phyloP scores from a whole-genome alignment of 2,797 vertebrate species.

The Psittacula echo region DNA sequence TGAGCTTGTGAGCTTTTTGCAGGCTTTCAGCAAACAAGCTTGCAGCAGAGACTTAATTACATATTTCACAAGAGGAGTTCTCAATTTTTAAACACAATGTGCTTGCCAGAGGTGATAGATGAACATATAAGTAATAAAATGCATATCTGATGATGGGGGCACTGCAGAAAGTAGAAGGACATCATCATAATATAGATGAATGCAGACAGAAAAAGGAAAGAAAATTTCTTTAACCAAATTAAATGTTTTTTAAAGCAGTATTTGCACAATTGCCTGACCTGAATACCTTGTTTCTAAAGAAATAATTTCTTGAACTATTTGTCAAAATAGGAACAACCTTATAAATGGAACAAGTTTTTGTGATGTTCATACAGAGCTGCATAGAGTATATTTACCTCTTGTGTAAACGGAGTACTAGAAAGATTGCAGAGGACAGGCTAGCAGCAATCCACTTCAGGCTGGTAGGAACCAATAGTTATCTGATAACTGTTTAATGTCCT shows the following conservation, averaged over 20 bases:
- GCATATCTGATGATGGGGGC: background rate
- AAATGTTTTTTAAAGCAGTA: background rate
- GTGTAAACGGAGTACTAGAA: background rate
- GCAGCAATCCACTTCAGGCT: background rate
- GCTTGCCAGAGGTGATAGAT: slow-evolving; percentile 35
- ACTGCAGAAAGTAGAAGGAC: background rate
- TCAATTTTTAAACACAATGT: slow-evolving; percentile 45
- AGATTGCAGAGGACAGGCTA: background rate
- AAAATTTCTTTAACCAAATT: background rate
- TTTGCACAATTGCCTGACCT: background rate
- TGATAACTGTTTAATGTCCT: background rate
- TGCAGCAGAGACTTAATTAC: slow-evolving; percentile 30
- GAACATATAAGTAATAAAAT: slow-evolving; percentile 22
- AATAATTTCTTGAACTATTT: background rate
- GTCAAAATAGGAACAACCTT: background rate
- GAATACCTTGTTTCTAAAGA: background rate
- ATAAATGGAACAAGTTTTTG: background rate
- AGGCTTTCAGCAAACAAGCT: slow-evolving; percentile 1
- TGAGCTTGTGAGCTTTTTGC: background rate
- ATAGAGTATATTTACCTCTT: background rate
- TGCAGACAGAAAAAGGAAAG: background rate
- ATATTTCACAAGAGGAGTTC: slow-evolving; percentile 23
- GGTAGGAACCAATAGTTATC: background rate
- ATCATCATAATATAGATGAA: background rate
- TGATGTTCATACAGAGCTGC: background rate